These are phyloP conservation scores for Amitus sp. DNA, from an alignment of 2,888 invertebrate species.

Conservation along the genomic window DNA sequence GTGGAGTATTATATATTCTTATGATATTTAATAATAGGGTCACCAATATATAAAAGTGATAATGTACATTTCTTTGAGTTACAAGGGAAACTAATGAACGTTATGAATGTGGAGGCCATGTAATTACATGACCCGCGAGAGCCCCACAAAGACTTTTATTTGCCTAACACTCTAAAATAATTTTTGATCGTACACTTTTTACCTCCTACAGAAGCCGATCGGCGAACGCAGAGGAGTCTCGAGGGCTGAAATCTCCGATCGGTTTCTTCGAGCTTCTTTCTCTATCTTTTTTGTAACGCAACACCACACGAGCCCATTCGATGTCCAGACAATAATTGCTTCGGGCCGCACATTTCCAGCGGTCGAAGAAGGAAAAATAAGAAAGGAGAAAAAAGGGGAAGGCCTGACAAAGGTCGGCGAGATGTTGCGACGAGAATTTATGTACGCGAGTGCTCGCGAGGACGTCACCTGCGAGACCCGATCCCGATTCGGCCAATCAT, in stretches of 20 bases:
- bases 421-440: constrained; percentile 46
- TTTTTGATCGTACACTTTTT: neutral
- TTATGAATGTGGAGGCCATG: constrained; percentile 47
- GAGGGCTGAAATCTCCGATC: neutral
- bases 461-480: constrained; percentile 52
- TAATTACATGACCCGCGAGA: constrained; percentile 34
- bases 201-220: neutral
- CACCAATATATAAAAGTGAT: no score
- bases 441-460: constrained; percentile 48
- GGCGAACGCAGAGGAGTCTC: no score
- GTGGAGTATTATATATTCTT: no score
- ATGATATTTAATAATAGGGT: no score
- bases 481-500: constrained; percentile 51
- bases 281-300: constrained; percentile 25
- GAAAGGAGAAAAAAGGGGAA: constrained; percentile 31
- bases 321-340: constrained; percentile 37
- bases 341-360: constrained; percentile 31
- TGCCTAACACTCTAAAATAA: constrained; percentile 4
- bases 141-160: constrained; percentile 18
- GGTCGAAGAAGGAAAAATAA: constrained; percentile 19
- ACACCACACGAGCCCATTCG: constrained; percentile 27
- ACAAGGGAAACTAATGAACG: constrained; percentile 42
- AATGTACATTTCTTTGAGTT: no score
- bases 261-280: neutral
- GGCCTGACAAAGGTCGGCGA: constrained; percentile 40